A percentile compares a stretch with the other conserved stretches of the same genome.
Evolutionary conservation across 1,140 invertebrate species (phyloP).

Genomic region (Macrotrachela quadricornifera): DNA sequence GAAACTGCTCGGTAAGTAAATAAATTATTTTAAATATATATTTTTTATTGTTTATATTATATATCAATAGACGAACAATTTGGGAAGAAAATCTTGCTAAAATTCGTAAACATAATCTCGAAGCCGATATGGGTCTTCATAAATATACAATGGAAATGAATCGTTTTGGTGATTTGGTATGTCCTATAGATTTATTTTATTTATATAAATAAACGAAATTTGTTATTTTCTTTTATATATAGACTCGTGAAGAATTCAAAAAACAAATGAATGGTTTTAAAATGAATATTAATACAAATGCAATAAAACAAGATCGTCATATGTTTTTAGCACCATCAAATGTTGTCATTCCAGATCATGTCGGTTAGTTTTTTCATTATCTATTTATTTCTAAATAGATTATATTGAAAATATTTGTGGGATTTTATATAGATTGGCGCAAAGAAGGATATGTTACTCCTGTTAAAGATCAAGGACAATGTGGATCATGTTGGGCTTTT

Average conservation of each 20-base stretch:
- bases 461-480: constrained; percentile 30
- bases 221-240: background rate
- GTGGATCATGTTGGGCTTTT: constrained; percentile 21
- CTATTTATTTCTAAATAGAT: too few relatives aligned
- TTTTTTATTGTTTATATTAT: too few relatives aligned
- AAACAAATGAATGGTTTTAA: background rate
- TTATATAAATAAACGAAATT: background rate
- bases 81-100: constrained; percentile 14
- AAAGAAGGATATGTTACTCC: constrained; percentile 25
- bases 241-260: background rate
- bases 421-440: constrained; percentile 34
- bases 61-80: too few relatives aligned
- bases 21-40: too few relatives aligned
- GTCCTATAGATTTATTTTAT: background rate
- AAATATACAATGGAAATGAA: background rate
- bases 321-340: constrained; percentile 9
- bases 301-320: background rate
- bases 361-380: constrained; percentile 21
- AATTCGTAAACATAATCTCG: constrained; percentile 16
- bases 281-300: background rate
- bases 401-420: constrained; percentile 32
- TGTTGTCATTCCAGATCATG: background rate
- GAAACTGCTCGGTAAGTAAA: too few relatives aligned
- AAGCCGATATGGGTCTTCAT: constrained; percentile 13
- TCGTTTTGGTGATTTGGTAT: background rate